A percentile compares a stretch with the other conserved stretches of the same genome.
Evolutionary conservation across 2,113 vertebrate species (phyloP).

Genomic region (Syngnathus typhle): DNA sequence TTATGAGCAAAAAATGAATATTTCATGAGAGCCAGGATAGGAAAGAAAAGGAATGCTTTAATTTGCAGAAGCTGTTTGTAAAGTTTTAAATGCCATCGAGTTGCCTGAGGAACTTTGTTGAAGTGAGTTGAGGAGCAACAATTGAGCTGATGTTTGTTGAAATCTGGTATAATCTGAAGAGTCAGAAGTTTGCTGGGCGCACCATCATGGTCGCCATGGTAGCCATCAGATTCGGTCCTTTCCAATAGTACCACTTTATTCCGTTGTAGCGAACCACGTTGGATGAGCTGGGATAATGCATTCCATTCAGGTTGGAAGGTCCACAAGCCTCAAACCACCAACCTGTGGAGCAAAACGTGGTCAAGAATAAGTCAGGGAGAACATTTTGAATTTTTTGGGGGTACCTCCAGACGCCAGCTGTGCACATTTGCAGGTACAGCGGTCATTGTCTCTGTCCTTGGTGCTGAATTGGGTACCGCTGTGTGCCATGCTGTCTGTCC

Average conservation of each 20-base stretch:
- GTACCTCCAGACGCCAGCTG: conserved; percentile 75
- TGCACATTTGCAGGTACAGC: conserved; percentile 70
- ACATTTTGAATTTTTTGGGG: too few relatives aligned
- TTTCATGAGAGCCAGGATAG: conserved; percentile 33
- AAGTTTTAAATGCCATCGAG: too few relatives aligned
- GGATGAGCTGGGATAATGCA: conserved; percentile 70
- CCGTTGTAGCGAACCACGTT: conserved; percentile 72
- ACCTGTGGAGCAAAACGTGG: conserved; percentile 49
- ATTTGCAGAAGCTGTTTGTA: conserved; percentile 1
- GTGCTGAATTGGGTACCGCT: conserved; percentile 76
- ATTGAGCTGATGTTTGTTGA: too few relatives aligned
- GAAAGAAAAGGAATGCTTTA: conserved; percentile 26
- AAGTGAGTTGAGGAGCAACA: background rate
- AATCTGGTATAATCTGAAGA: background rate
- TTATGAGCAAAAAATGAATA: conserved; percentile 45
- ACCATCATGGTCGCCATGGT: conserved; percentile 79
- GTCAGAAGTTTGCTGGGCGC: conserved; percentile 69
- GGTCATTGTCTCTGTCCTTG: conserved; percentile 72
- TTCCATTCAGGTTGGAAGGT: conserved; percentile 78
- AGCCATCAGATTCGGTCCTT: conserved; percentile 72
- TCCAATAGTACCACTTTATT: conserved; percentile 85
- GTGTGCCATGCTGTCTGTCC: conserved; percentile 70
- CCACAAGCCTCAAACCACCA: conserved; percentile 85
- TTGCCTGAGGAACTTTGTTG: background rate
- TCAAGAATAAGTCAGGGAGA: conserved; percentile 9